Base-by-base conservation (phyloP, 2,113 vertebrate genomes). In the Cyprinodon variegatus region DNA sequence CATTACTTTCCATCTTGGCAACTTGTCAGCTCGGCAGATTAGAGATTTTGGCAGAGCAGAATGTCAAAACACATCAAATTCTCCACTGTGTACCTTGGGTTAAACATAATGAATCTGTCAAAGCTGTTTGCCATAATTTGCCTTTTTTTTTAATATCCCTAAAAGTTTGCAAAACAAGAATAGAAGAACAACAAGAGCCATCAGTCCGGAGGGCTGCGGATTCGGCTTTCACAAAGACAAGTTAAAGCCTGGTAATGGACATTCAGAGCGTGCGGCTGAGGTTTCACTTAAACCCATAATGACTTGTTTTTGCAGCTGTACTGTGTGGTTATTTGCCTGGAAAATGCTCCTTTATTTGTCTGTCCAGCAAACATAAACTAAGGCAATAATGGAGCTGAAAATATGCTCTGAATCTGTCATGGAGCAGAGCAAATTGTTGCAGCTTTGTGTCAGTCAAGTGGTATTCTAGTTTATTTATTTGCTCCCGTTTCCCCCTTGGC, bases 61-160 rank as follows among this genome's bases (percentile, higher is more conserved):
- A 50, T 72, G 79, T 86, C 84, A 89, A 84, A 89, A 86, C 82
- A 89, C 22, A 64, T 88, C 77, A 82, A 65, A 70, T 66, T 65
- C 17, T 43, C 53, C 62, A 41, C 65, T 77, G 61, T 29, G 81
- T 68, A 61, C 83, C 53, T 50, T 46, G 67, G 77, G 72, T 77
- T 81, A 77, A 79, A 76, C 70, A 79, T 83, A 83, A 86, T 68
- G 70, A 74, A 83, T 7, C 74, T 83, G 84, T 82, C 82, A 78
- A 68, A 5, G 71, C 74, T 46, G 74, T 81, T 73, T 60, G 77
- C 87, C 74, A 70, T 74, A 79, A 84, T 80, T 79, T 73, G 48
- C 70, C 45, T 78, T 70, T 68, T 72, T 72, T 63, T 20, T 20
- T 20, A 20, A 53, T 20, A 20, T 8, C 74, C 66, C 43, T 46